Evolutionary conservation across 2,113 vertebrate genomes (phyloP).

Genomic region (Aepyceros melampus): DNA sequence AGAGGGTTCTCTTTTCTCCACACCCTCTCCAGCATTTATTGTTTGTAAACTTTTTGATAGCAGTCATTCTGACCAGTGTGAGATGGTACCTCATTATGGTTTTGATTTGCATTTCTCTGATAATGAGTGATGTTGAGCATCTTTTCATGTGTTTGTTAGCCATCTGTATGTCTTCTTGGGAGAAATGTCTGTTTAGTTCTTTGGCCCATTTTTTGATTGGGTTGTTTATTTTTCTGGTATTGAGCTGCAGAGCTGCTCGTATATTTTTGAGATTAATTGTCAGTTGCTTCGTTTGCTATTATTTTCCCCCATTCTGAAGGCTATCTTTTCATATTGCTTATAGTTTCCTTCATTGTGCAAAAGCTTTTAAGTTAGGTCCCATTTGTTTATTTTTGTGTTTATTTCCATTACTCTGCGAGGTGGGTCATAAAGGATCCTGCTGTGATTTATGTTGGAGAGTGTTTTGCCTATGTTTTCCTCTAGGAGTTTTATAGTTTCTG

Average conservation of each 20-base stretch:
- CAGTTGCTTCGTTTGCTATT: background rate
- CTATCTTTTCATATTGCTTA: background rate
- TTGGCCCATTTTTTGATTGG: background rate
- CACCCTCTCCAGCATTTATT: background rate
- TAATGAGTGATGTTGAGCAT: background rate
- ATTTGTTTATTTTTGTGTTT: background rate
- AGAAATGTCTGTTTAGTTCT: background rate
- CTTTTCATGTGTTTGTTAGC: background rate
- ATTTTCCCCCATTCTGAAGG: background rate
- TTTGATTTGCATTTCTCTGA: background rate
- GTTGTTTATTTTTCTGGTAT: background rate
- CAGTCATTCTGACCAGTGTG: too few species aligned
- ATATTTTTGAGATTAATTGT: background rate
- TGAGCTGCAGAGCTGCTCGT: background rate
- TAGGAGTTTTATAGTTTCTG: background rate
- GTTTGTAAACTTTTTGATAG: background rate
- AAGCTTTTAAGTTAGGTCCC: background rate
- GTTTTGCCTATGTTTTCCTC: background rate
- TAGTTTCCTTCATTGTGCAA: background rate
- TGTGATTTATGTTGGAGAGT: background rate
- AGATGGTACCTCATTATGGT: background rate
- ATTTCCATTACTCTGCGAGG: background rate
- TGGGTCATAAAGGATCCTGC: background rate
- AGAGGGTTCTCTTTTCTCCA: background rate
- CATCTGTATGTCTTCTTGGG: background rate